A percentile compares a stretch with the other conserved stretches of the same genome.
Conservation (phyloP, 2,888 invertebrate species). For the Amiota mariae region DNA sequence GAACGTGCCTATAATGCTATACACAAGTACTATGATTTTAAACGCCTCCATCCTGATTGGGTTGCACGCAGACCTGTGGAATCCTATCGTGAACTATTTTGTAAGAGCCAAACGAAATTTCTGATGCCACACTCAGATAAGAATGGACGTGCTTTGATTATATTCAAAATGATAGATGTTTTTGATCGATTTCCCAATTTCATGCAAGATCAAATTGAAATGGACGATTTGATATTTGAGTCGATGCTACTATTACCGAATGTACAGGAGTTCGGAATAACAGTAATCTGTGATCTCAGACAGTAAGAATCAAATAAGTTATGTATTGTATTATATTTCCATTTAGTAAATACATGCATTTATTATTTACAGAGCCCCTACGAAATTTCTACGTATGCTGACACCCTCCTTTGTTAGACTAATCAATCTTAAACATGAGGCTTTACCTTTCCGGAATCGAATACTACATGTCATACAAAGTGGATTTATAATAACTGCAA, state of each 20-base stretch:
- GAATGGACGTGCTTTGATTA: conserved; percentile 63
- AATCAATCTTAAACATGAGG: conserved; percentile 66
- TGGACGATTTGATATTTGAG: conserved; percentile 71
- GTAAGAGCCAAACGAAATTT: conserved; percentile 61
- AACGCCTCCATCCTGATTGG: conserved; percentile 65
- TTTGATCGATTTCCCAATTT: conserved; percentile 68
- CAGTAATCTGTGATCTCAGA: conserved; percentile 68
- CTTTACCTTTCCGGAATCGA: conserved; percentile 66
- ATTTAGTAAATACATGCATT: conserved; percentile 8
- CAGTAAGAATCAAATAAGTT: conserved; percentile 54
- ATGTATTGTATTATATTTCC: background rate
- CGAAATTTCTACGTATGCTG: conserved; percentile 62
- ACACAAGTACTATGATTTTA: conserved; percentile 67
- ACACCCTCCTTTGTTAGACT: conserved; percentile 63
- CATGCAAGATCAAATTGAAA: conserved; percentile 65
- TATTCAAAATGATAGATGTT: conserved; percentile 66
- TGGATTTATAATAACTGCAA: conserved; percentile 67
- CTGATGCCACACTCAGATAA: conserved; percentile 68
- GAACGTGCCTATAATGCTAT: conserved; percentile 59
- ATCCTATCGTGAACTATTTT: conserved; percentile 62
- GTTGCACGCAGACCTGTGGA: conserved; percentile 63
- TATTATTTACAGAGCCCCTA: conserved; percentile 56
- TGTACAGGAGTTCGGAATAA: conserved; percentile 67
- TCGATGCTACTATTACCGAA: conserved; percentile 64
- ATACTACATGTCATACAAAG: conserved; percentile 68